phyloP scores from a whole-genome alignment of 64 coral and sea anemone species.

The Pocillopora damicornis region DNA sequence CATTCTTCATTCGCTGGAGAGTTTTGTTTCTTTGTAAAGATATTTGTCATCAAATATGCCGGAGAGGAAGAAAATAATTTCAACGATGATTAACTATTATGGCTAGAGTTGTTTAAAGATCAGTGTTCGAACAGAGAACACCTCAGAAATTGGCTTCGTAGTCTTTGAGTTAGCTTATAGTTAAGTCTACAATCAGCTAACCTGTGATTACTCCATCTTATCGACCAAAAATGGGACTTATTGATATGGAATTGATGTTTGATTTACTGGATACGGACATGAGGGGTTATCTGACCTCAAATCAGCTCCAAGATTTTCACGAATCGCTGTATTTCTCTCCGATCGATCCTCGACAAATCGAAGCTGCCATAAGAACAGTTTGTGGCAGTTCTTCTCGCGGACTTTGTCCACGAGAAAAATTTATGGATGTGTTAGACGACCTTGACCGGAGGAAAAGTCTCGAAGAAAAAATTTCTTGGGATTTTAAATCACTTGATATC shows the following conservation, averaged over 20 bases:
- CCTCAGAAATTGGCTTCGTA: neutral
- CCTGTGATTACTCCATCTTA: neutral
- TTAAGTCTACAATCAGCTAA: neutral
- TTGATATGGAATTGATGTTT: constrained; percentile 88
- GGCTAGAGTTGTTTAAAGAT: neutral
- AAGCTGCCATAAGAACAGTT: constrained; percentile 66
- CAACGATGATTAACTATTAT: neutral
- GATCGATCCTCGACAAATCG: constrained; percentile 76
- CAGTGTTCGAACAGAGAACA: no score
- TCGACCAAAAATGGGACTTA: constrained; percentile 86
- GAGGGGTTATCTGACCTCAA: constrained; percentile 69
- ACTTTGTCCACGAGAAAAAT: constrained; percentile 72
- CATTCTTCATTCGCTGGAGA: neutral
- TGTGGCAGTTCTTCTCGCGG: constrained; percentile 75
- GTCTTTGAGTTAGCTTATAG: no score
- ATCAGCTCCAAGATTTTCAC: constrained; percentile 87
- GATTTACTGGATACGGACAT: constrained; percentile 86
- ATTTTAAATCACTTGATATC: constrained; percentile 89
- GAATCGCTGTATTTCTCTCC: constrained; percentile 61
- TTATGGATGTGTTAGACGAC: constrained; percentile 71
- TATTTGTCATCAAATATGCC: neutral
- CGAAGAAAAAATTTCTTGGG: constrained; percentile 93
- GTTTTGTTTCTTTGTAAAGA: neutral
- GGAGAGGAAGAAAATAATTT: neutral
- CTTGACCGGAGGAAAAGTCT: constrained; percentile 74